Percentiles rank a stretch among this genome's conserved stretches.
These are phyloP conservation scores for Melipona quadrifasciata DNA, from an alignment of 1,140 invertebrate genomes.

Conservation along the genomic window DNA sequence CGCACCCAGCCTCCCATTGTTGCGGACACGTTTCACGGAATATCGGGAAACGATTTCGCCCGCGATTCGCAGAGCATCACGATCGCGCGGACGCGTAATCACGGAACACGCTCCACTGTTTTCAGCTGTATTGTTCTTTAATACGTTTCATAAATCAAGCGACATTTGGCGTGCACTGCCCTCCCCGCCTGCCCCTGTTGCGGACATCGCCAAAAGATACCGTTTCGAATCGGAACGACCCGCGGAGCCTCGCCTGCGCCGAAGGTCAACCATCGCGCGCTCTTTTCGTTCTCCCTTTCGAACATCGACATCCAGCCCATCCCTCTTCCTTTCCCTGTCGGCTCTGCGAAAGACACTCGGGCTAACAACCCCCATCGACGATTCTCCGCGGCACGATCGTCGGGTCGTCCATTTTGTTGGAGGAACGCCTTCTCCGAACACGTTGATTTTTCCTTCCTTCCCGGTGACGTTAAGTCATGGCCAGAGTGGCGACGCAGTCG, in stretches of 20 bases:
- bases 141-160: conserved; percentile 32
- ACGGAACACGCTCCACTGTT: not conserved
- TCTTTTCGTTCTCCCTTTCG: not conserved
- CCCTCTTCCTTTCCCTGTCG: not conserved
- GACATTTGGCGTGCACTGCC: conserved; percentile 17
- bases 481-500: conserved; percentile 39
- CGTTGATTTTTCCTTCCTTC: conserved; percentile 49
- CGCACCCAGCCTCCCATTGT: not conserved
- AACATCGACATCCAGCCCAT: not conserved
- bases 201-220: not conserved
- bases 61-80: not conserved
- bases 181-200: too few species aligned
- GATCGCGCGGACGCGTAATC: conserved; percentile 4
- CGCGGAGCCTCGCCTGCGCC: not conserved
- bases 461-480: conserved; percentile 59
- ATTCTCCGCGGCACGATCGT: not conserved
- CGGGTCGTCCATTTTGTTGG: conserved; percentile 39
- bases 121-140: not conserved
- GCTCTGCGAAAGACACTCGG: conserved; percentile 22
- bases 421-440: conserved; percentile 51
- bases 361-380: not conserved
- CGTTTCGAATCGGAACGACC: conserved; percentile 14
- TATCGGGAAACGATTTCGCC: not conserved
- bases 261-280: not conserved
- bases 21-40: not conserved